Conservation (phyloP, 2,888 invertebrate genomes). For the Ectemnius cavifrons region DNA sequence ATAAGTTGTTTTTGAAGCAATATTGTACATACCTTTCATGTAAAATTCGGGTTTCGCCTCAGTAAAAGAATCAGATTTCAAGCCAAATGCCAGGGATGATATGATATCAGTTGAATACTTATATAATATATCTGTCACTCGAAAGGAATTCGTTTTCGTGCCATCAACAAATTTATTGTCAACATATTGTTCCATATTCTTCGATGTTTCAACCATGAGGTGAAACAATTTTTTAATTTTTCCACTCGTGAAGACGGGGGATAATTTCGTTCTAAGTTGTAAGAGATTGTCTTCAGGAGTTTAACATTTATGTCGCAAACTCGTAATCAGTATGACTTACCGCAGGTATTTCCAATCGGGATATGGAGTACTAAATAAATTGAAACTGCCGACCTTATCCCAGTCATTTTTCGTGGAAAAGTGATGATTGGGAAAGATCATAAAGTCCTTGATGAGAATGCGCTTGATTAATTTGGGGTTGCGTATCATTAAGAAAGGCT, state of each 20-base stretch:
- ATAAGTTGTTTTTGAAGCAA: too few relatives aligned
- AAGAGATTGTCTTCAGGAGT: too few relatives aligned
- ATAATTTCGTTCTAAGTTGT: slow-evolving; percentile 73
- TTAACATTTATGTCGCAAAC: too few relatives aligned
- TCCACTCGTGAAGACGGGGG: slow-evolving; percentile 80
- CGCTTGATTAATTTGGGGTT: slow-evolving; percentile 78
- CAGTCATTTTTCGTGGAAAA: slow-evolving; percentile 67
- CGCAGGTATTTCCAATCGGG: slow-evolving; percentile 79
- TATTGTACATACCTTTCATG: slow-evolving; percentile 52
- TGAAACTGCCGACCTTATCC: slow-evolving; percentile 70
- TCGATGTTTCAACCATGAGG: slow-evolving; percentile 75
- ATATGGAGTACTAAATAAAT: slow-evolving; percentile 76
- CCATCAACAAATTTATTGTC: slow-evolving; percentile 26
- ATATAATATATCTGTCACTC: slow-evolving; percentile 41
- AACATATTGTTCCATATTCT: slow-evolving; percentile 58
- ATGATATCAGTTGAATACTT: slow-evolving; percentile 68
- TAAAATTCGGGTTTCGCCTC: slow-evolving; percentile 58
- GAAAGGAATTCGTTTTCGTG: slow-evolving; percentile 30
- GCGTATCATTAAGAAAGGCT: slow-evolving; percentile 77
- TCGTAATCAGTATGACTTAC: slow-evolving; percentile 21
- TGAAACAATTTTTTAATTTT: slow-evolving; percentile 79
- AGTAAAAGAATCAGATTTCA: slow-evolving; percentile 62
- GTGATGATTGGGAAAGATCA: slow-evolving; percentile 76
- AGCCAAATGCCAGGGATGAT: slow-evolving; percentile 67
- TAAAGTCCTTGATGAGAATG: slow-evolving; percentile 79